A percentile compares a stretch with the other conserved stretches of the same genome.
Conservation (phyloP, 2,888 invertebrate species). For the Aphodius sticticus region DNA sequence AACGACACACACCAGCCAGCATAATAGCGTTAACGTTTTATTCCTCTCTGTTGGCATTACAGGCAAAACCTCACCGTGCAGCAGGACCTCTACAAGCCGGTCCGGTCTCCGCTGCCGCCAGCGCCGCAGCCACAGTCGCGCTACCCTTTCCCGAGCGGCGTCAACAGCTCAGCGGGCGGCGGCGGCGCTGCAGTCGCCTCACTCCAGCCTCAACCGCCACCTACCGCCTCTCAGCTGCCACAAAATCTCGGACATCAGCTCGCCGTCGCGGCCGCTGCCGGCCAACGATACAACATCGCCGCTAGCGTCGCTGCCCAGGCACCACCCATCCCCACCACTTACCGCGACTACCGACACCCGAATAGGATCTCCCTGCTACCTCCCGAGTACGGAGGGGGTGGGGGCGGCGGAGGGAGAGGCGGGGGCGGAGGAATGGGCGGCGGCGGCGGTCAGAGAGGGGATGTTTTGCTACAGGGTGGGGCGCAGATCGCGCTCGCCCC, state of each 20-base stretch:
- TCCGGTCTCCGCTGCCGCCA: constrained; percentile 59
- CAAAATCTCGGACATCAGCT: constrained; percentile 18
- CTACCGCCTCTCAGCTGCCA: constrained; percentile 9
- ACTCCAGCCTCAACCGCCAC: constrained; percentile 30
- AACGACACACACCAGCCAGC: neutral
- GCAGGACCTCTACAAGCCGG: constrained; percentile 57
- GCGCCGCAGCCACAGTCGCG: constrained; percentile 52
- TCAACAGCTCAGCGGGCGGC: constrained; percentile 12
- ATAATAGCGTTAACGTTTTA: neutral
- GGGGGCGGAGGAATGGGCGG: constrained; percentile 47
- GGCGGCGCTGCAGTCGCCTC: constrained; percentile 7
- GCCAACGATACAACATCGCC: constrained; percentile 44
- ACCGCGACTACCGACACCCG: constrained; percentile 63
- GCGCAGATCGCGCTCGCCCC: constrained; percentile 31
- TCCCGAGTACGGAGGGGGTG: constrained; percentile 59
- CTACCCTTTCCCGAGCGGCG: constrained; percentile 60
- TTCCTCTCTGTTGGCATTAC: constrained; percentile 31
- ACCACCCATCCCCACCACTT: constrained; percentile 64
- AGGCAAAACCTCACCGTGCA: constrained; percentile 48
- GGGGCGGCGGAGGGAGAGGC: constrained; percentile 39
- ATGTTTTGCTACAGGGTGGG: constrained; percentile 55
- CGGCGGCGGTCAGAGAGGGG: constrained; percentile 52
- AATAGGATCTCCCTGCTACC: constrained; percentile 75
- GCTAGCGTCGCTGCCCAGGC: constrained; percentile 51
- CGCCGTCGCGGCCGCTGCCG: constrained; percentile 57